Base-by-base conservation (phyloP, 2,113 vertebrate species). In the Sinocyclocheilus grahami region DNA sequence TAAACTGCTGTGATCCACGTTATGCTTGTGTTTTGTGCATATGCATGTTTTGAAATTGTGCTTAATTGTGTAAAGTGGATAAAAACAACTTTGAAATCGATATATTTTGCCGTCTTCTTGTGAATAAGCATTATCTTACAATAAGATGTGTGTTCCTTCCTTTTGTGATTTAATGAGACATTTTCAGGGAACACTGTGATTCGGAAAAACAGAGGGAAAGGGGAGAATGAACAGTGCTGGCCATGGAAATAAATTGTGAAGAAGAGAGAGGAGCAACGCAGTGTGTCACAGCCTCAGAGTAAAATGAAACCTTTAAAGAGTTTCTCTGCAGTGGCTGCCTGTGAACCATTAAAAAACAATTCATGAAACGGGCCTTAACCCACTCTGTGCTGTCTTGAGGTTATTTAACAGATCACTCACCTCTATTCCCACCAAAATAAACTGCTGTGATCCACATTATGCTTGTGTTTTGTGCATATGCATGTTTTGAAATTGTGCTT, bases 251-350 rank as follows among this genome's bases (percentile, higher is more conserved):
- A 12, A 48, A 48, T n/a, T n/a, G n/a, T n/a, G n/a, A n/a, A n/a
- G n/a, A n/a, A n/a, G n/a, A 87, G 89, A 87, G 69, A 90, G 80
- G 82, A 90, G 9, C 18, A 90, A 87, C 86, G 76, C 90, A 88
- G 86, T 83, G 77, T 89, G 89, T 82, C 77, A 88, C 81, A 79
- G 91, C 91, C 92, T 96, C 94, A 90, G 95, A 97, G 93, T 91
- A 95, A 93, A 94, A 94, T 82, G 89, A 94, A 78, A 94, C 93
- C 87, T 93, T 97, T 94, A 96, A 95, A 96, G 94, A 95, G 95
- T 93, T 96, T 96, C 96, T 96, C 95, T 95, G 96, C 89, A 94
- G 89, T 94, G 93, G 92, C 94, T 96, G 96, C 95, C 96, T 96
- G 93, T 78, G 85, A 85, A 90, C 94, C 93, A 89, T 93, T 91